These are phyloP conservation scores for Crenuchus spilurus DNA, from an alignment of 2,797 vertebrate species.

Conservation along the genomic window DNA sequence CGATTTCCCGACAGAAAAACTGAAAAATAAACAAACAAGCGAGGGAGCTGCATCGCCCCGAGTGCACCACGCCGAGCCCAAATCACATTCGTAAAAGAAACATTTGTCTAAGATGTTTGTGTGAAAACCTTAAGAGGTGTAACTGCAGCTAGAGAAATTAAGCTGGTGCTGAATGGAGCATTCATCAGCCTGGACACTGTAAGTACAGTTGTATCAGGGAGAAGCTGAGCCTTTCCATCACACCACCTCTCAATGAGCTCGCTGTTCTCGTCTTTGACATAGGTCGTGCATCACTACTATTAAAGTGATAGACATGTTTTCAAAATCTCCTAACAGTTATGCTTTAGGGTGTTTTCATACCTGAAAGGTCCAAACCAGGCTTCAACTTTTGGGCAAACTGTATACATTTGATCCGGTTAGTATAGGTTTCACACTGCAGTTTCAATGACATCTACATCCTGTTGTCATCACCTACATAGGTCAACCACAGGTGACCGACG, in stretches of 20 bases:
- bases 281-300: neutral
- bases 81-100: conserved; percentile 19
- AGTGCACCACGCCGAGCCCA: neutral
- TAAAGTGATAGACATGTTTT: neutral
- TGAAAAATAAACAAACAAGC: conserved; percentile 16
- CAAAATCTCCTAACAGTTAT: too few species aligned
- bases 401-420: too few species aligned
- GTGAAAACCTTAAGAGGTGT: neutral
- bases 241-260: conserved; percentile 27
- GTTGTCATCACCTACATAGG: too few species aligned
- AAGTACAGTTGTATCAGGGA: conserved; percentile 22
- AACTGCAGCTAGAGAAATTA: conserved; percentile 2
- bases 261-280: conserved; percentile 9
- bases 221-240: conserved; percentile 20
- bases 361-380: too few species aligned
- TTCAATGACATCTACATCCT: too few species aligned
- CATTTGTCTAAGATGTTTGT: conserved; percentile 20
- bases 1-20: neutral
- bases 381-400: too few species aligned
- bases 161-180: conserved; percentile 38
- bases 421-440: too few species aligned
- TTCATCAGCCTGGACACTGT: conserved; percentile 42
- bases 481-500: too few species aligned
- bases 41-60: neutral
- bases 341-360: too few species aligned